These are phyloP conservation scores for Trachurus trachurus DNA, from an alignment of 2,797 vertebrate genomes.

Conservation along the genomic window DNA sequence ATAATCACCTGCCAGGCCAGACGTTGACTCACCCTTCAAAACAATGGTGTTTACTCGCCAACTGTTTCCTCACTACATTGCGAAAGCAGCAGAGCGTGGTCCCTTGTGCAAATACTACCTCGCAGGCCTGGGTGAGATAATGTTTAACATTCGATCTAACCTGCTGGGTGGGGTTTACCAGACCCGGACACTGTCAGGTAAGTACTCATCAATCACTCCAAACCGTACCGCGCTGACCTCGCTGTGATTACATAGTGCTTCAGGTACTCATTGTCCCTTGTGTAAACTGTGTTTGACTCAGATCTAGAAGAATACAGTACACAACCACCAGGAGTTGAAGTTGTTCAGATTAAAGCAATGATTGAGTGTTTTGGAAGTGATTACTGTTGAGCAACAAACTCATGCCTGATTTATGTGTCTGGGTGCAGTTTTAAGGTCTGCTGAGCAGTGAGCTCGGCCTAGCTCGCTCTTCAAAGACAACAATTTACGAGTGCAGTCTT, in stretches of 20 bases:
- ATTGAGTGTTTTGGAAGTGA: neutral
- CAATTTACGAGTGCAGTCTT: neutral
- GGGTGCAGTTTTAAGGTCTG: neutral
- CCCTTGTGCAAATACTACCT: conserved; percentile 35
- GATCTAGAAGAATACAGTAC: neutral
- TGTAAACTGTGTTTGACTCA: neutral
- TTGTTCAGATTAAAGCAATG: neutral
- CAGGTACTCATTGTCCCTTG: neutral
- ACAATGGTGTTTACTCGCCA: conserved; percentile 43
- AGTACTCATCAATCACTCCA: conserved; percentile 31
- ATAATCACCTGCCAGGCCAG: conserved; percentile 53
- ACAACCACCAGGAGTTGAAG: neutral
- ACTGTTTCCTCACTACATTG: conserved; percentile 56
- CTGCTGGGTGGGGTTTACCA: conserved; percentile 23
- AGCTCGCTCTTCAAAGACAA: neutral
- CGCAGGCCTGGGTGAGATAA: conserved; percentile 33
- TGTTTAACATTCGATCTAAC: conserved; percentile 26
- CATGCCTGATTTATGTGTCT: neutral
- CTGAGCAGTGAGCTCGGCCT: neutral
- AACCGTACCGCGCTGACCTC: neutral
- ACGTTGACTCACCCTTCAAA: conserved; percentile 55
- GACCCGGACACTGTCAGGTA: conserved; percentile 20
- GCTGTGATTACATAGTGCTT: neutral
- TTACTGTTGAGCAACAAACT: neutral
- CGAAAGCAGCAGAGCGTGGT: conserved; percentile 27